Conservation (phyloP, 2,113 vertebrate species). For the Amazona guildingii region DNA sequence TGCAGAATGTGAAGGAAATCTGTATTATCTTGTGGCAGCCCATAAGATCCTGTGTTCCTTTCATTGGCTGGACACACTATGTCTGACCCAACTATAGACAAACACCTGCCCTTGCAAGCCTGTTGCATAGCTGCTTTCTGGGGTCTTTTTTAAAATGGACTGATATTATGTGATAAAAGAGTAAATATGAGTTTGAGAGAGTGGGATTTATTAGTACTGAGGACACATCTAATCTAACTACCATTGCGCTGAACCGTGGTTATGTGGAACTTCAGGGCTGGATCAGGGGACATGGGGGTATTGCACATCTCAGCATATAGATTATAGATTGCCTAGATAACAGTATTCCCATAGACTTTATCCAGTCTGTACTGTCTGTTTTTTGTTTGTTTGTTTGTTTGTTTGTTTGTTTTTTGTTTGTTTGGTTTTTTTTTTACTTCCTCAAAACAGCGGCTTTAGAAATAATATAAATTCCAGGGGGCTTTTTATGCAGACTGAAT, state of each 20-base stretch:
- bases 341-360: neutral
- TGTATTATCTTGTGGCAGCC: neutral
- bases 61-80: neutral
- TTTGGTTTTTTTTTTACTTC: neutral
- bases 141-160: neutral
- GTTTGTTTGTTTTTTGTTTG: neutral
- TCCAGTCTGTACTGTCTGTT: neutral
- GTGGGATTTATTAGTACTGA: neutral
- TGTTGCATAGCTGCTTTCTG: neutral
- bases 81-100: neutral
- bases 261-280: neutral
- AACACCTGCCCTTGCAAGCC: neutral
- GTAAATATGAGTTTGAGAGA: neutral
- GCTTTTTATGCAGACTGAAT: slow-evolving; percentile 8
- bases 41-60: neutral
- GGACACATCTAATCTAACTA: neutral
- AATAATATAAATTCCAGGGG: neutral
- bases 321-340: neutral
- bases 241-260: neutral
- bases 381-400: neutral
- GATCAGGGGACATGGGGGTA: neutral
- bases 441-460: neutral
- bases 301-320: neutral
- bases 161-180: neutral
- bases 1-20: neutral